Percentiles rank a stretch among this genome's conserved stretches.
Conservation (phyloP, 2,888 invertebrate species). For the Halictus quadricinctus region DNA sequence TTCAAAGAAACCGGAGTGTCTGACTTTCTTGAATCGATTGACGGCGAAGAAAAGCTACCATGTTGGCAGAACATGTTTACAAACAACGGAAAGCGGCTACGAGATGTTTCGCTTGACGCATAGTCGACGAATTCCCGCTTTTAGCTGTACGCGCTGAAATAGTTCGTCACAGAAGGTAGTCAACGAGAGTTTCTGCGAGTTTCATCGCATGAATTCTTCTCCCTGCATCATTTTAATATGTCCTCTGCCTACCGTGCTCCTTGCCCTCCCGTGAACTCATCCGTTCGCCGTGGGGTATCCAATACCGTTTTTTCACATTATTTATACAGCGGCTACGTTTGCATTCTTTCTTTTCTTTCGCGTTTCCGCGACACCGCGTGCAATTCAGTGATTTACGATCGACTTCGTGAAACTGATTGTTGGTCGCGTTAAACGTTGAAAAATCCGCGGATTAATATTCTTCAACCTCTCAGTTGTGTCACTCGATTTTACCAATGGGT, state of each 20-base stretch:
- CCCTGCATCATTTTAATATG: conserved; percentile 80
- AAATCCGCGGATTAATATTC: neutral
- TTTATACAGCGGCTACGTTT: conserved; percentile 14
- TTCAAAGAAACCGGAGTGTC: neutral
- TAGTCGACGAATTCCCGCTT: conserved; percentile 68
- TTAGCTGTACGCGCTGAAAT: conserved; percentile 75
- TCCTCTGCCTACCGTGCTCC: conserved; percentile 79
- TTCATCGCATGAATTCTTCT: conserved; percentile 56
- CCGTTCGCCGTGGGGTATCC: conserved; percentile 66
- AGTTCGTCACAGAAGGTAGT: conserved; percentile 70
- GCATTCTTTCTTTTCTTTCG: neutral
- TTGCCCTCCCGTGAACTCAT: conserved; percentile 73
- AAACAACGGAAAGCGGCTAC: conserved; percentile 64
- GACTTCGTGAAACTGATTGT: neutral
- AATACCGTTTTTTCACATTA: conserved; percentile 56
- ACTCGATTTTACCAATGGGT: neutral
- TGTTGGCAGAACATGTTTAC: conserved; percentile 64
- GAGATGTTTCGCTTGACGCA: conserved; percentile 63
- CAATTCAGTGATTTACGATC: neutral
- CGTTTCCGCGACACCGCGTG: conserved; percentile 12
- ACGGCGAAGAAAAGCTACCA: neutral
- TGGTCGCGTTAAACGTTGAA: neutral
- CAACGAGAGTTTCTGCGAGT: conserved; percentile 63
- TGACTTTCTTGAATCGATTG: neutral
- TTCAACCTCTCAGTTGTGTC: neutral